Conservation (phyloP, 1,140 invertebrate species). For the Drosophila parabipectinata region DNA sequence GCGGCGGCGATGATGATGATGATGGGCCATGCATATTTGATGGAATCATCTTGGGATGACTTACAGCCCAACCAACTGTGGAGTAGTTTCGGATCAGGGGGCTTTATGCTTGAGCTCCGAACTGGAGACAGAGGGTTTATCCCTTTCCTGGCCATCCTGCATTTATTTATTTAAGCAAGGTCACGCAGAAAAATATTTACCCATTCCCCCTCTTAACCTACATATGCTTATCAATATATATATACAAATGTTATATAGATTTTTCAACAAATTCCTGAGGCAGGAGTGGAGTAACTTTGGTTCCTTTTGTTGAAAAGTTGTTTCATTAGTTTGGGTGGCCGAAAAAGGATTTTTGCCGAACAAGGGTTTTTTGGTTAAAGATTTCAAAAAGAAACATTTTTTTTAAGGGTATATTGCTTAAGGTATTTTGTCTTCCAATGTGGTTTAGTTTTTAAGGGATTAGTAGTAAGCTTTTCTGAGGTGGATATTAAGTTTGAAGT, state of each 20-base stretch:
- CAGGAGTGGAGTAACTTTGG: neutral
- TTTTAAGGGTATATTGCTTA: too few relatives aligned
- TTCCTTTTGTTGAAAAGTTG: conserved; percentile 1
- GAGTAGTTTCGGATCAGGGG: conserved; percentile 4
- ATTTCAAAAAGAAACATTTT: neutral
- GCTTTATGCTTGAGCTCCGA: neutral
- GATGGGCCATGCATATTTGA: conserved; percentile 51
- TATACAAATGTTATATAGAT: neutral
- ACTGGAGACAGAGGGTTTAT: neutral
- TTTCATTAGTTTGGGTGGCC: conserved; percentile 3
- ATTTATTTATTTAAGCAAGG: conserved; percentile 16
- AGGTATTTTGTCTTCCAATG: too few relatives aligned
- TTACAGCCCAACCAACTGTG: conserved; percentile 22
- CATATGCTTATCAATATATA: neutral
- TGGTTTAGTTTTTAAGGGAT: too few relatives aligned
- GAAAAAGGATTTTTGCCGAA: conserved; percentile 1
- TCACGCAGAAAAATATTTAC: conserved; percentile 1
- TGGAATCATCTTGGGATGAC: conserved; percentile 39
- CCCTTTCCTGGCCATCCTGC: neutral
- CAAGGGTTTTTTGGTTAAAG: neutral
- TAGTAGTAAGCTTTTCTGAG: too few relatives aligned
- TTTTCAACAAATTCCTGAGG: neutral
- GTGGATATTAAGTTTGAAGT: too few relatives aligned
- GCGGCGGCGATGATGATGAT: conserved; percentile 15
- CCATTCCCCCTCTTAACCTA: neutral